Base-by-base conservation (phyloP, 2,113 vertebrate species). In the Pteruthius melanotis region DNA sequence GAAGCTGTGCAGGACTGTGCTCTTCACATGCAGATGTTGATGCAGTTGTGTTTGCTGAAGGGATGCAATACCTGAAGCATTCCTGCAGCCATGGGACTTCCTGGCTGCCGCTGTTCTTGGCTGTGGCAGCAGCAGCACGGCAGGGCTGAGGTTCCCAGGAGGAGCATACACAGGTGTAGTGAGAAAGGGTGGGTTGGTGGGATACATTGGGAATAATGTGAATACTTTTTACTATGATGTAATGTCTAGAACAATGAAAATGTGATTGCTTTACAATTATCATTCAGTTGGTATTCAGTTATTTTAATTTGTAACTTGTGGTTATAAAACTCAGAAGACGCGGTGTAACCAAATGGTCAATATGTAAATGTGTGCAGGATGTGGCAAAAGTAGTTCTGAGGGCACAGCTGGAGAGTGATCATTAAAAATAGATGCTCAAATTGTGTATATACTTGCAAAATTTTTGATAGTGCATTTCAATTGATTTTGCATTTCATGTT, bases 391-490 rank as follows among this genome's bases (percentile, higher is more conserved):
- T 57, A 50, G 66, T 88, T 83, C 56, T 87, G 95, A 92, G 72
- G 65, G 72, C 65, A 61, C 81, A 57, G 74, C 18, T 80, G 83
- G 57, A 89, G 63, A 64, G 68, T 24, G 37, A 76, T 49, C 22
- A 39, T 60, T 76, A 23, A 47, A 66, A 90, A 64, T 24, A 50
- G 82, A 88, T 77, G 75, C 70, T 94, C 60, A 70, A 59, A 49
- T 57, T 89, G 53, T 97, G 87, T 96, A 95, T 83, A 97, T 97
- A 95, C 57, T 79, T 94, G 57, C 45, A 54, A 76, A 77, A 28
- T 17, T 64, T 80, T 93, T 93, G 85, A 26, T 91, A 92, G 83
- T 79, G 75, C 77, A 44, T 95, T 97, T 95, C 56, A 79, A 83
- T 87, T 92, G 42, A 28, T 87, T 95, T 83, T 88, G 42, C 83